Evolutionary conservation across 1,140 invertebrate genomes (phyloP), one percentile per base, ranked within the genome.

Genomic region (Cardiocondyla obscurior): DNA sequence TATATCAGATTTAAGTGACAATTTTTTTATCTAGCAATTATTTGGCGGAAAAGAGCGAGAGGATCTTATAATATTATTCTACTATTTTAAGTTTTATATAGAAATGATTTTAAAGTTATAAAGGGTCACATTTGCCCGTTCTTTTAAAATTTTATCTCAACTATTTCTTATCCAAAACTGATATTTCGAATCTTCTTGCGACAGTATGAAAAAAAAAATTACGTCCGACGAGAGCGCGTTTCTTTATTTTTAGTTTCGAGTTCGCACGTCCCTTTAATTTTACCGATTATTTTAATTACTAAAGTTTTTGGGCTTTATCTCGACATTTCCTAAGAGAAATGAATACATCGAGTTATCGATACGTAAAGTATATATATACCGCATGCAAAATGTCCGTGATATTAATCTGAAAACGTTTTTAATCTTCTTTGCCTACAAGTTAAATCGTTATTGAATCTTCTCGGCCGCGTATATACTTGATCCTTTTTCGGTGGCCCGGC

Each of bases 391-490:
- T 69, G 33, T 33, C 3, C 12, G 28, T 2, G n/a, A 70, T 49
- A 19, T 51, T 33, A 30, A 70, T 70, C 12, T 51, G 3, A 70
- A 69, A 51, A 70, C 3, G 51, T 36, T 53, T 36, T 53, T 70
- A 22, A 70, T 70, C n/a, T 70, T 36, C 3, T 53, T 10, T 14
- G 28, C 5, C 4, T 16, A 14, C 10, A 36, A 69, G 30, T 49
- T 51, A 51, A 65, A 69, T 33, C 58, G 58, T 62, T 53, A 69
- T 19, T 53, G 30, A 53, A 46, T 53, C 46, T 8, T 53, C 14
- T 8, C 28, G 46, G 36, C 12, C 30, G 7, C 19, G 7, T 51
- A 10, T 22, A 22, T 10, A 16, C 8, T 22, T 33, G 1, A 16
- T 46, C 46, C 60, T 64, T 22, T 64, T 64, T 28, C 12, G 7